Percentiles rank a stretch among this genome's conserved stretches.
These are phyloP conservation scores for Amblyraja radiata DNA, from an alignment of 2,797 vertebrate genomes.

Conservation along the genomic window DNA sequence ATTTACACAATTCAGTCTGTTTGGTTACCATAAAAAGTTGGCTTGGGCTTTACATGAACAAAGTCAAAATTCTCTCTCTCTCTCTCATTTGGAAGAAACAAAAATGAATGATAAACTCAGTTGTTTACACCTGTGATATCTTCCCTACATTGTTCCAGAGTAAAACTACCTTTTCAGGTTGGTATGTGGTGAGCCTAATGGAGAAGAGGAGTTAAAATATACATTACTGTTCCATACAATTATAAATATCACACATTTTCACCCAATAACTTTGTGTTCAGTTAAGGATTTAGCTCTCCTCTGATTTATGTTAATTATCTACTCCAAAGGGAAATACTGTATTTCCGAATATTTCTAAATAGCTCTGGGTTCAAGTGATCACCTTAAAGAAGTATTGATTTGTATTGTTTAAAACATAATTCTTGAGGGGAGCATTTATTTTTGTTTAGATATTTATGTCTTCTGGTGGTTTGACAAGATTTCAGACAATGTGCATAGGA, in stretches of 20 bases:
- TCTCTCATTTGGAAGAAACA: not conserved
- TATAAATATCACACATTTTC: not conserved
- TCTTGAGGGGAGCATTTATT: not conserved
- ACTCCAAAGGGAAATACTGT: not conserved
- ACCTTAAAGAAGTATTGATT: not conserved
- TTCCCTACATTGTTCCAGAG: not conserved
- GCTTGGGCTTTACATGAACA: not conserved
- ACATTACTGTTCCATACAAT: not conserved
- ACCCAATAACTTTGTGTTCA: not conserved
- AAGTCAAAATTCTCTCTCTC: constrained; percentile 5
- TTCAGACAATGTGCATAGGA: not conserved
- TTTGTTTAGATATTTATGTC: not conserved
- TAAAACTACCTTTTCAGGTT: not conserved
- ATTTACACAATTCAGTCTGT: not conserved
- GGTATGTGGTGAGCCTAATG: not conserved
- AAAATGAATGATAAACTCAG: not conserved
- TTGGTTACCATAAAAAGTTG: not conserved
- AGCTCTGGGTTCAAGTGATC: not conserved
- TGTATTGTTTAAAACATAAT: not conserved
- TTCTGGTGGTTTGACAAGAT: not conserved
- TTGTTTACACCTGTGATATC: not conserved
- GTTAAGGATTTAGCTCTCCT: not conserved
- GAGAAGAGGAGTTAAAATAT: not conserved
- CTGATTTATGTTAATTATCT: not conserved
- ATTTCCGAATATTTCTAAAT: not conserved